Evolutionary conservation across 2,888 invertebrate genomes (phyloP).

Genomic region (Pandemis cinnamomeana): DNA sequence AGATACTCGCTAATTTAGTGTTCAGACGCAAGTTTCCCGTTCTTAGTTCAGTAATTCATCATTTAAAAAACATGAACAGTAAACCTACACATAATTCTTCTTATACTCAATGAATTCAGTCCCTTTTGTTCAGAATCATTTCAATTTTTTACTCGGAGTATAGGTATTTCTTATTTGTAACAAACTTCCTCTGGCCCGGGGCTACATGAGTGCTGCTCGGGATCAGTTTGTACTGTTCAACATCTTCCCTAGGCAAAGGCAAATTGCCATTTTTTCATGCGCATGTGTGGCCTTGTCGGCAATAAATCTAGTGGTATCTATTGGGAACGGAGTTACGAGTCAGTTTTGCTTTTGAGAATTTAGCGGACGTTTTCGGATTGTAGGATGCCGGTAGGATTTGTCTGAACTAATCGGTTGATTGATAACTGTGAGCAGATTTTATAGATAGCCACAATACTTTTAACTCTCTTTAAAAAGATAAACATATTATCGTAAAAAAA

Average conservation of each 20-base stretch:
- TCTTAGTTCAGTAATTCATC: too few species aligned
- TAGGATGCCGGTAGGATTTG: conserved; percentile 4
- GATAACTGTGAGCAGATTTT: neutral
- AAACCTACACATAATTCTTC: neutral
- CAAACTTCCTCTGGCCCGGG: neutral
- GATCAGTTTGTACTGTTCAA: conserved; percentile 2
- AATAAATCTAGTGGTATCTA: conserved; percentile 40
- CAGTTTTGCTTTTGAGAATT: conserved; percentile 35
- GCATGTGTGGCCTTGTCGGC: conserved; percentile 31
- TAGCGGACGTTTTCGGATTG: conserved; percentile 23
- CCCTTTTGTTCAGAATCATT: neutral
- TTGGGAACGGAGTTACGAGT: conserved; percentile 31
- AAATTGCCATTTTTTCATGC: conserved; percentile 38
- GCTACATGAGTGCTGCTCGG: neutral
- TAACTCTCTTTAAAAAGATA: too few species aligned
- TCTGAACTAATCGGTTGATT: neutral
- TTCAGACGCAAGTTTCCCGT: neutral
- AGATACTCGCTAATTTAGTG: neutral
- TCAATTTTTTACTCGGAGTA: neutral
- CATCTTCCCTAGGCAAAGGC: conserved; percentile 12
- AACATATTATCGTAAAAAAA: too few species aligned
- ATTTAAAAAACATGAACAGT: neutral
- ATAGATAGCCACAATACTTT: neutral
- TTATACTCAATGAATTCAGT: too few species aligned
- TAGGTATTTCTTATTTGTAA: neutral